Base-by-base conservation (phyloP, 37 sponge, comb jelly and placozoan genomes). In the Spongia lamella region DNA sequence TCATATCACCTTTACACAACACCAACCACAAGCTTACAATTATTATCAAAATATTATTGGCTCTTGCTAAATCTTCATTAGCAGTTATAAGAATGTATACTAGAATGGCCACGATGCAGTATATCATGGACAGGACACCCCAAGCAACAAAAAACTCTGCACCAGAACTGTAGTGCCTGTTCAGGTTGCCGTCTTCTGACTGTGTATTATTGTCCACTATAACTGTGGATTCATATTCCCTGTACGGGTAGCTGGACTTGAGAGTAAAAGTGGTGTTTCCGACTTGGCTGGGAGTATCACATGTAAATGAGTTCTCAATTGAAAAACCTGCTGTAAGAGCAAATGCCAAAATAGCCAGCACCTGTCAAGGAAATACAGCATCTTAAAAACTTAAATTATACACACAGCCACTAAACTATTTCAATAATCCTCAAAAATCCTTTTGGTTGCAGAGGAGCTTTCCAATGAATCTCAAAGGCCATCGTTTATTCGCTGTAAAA, bases 391-490 rank as follows among this genome's bases (percentile, higher is more conserved):
- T n/a, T n/a, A n/a, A n/a, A n/a, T 43, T 43, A 43, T 9, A 5
- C 47, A 43, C 47, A 43, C n/a, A n/a, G n/a, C n/a, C n/a, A n/a
- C n/a, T n/a, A n/a, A n/a, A 89, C 90, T 40, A 76, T 55, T 53
- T 90, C 83, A 3, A 90, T 38, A 26, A 90, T 77, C 79, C 82
- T 90, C 22, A 90, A 19, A 43, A 90, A 90, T 20, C 91, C 91
- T 34, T 90, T 90, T 7, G 87, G 27, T 63, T 89, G 89, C 25
- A 89, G 58, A 9, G 79, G 75, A 19, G 84, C 89, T 25, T 63
- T 79, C 81, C 84, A 83, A 77, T 89, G 89, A 13, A 89, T 39
- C 58, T 83, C 77, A 66, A 74, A 35, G 1, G 52, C 20, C 25
- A 53, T 72, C 3, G 6, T 38, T 17, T 20, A 24, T 49, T 33